These are phyloP conservation scores for Myodes glareolus DNA, from an alignment of 2,113 vertebrate species.

Conservation along the genomic window DNA sequence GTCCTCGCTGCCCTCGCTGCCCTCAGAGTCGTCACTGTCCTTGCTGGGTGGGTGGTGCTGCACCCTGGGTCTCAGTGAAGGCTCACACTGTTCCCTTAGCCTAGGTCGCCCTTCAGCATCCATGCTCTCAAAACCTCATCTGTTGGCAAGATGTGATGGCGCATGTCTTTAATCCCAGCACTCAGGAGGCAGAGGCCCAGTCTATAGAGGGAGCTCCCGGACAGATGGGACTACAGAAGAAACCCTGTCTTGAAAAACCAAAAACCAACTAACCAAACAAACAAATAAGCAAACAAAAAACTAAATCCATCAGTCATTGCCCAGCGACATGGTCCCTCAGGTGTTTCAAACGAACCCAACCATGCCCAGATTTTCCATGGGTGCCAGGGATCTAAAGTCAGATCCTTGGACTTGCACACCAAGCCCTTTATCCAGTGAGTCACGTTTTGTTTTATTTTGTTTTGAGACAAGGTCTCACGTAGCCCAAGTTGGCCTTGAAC, in stretches of 20 bases:
- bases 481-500: not conserved
- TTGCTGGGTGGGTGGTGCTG: not conserved
- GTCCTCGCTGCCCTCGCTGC: too few relatives aligned
- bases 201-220: not conserved
- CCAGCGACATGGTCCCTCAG: not conserved
- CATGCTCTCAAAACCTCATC: not conserved
- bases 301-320: not conserved
- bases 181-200: not conserved
- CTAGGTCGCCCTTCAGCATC: not conserved
- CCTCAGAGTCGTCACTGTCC: not conserved
- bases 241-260: not conserved
- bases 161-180: not conserved
- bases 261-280: not conserved
- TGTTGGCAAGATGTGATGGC: not conserved
- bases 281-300: not conserved
- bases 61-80: not conserved
- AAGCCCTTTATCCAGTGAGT: not conserved
- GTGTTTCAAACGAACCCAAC: not conserved
- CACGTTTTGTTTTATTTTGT: not conserved
- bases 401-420: not conserved
- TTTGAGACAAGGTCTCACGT: not conserved
- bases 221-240: not conserved
- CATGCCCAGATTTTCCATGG: not conserved
- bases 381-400: not conserved
- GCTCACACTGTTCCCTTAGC: not conserved